A percentile compares a stretch with the other conserved stretches of the same genome.
Evolutionary conservation across 2,797 vertebrate genomes (phyloP).

Genomic region (Echiichthys vipera): DNA sequence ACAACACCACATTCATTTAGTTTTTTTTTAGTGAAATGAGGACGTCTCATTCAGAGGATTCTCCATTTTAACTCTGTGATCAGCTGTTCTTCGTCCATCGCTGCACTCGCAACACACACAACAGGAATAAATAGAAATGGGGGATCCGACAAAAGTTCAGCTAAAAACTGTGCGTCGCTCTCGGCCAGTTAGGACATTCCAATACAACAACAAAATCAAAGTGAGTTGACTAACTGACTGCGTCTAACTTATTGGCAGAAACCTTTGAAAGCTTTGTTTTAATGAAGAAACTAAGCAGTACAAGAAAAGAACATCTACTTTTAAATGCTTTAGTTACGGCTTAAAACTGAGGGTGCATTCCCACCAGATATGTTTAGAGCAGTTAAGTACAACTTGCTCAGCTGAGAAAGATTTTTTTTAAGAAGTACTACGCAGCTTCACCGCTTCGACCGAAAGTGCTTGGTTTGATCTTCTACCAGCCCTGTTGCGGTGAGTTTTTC

Average conservation of each 20-base stretch:
- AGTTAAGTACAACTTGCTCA: neutral
- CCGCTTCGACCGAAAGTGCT: neutral
- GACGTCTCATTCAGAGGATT: no score
- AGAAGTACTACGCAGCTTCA: neutral
- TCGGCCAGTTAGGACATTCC: no score
- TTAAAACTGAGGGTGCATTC: neutral
- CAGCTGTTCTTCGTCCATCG: no score
- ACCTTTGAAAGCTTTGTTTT: neutral
- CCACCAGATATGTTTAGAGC: neutral
- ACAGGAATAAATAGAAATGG: no score
- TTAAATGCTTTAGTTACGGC: neutral
- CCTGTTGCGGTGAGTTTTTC: neutral
- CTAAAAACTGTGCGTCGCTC: no score
- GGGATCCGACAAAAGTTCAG: no score
- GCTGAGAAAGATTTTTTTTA: neutral
- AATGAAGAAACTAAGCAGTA: neutral
- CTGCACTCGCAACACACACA: no score
- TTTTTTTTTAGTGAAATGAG: no score
- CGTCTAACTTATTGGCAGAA: neutral
- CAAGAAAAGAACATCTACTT: neutral
- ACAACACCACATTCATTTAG: no score
- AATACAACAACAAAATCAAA: no score
- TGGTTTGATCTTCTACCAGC: neutral
- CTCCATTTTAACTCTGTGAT: no score
- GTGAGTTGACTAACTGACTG: neutral